Conservation (phyloP, 2,113 vertebrate genomes). For the Danio rerio region GRCz12tu NC_133184.1:32874501-32875000, state of each 20-base stretch:
- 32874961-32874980: not conserved
- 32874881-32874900: conserved; percentile 19
- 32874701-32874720: not conserved
- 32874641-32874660: too few species aligned
- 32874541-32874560: not conserved
- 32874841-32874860: conserved; percentile 42
- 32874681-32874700: not conserved
- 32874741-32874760: conserved; percentile 12
- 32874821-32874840: conserved; percentile 48
- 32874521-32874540: not conserved
- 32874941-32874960: conserved; percentile 16
- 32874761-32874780: conserved; percentile 6
- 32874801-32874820: conserved; percentile 33
- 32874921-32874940: conserved; percentile 7
- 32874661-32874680: not conserved
- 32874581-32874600: not conserved
- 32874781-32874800: conserved; percentile 44
- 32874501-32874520: conserved; percentile 29
- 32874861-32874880: conserved; percentile 25
- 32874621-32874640: not conserved
- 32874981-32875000: conserved; percentile 44
- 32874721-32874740: not conserved
- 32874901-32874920: conserved; percentile 29
- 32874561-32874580: not conserved
- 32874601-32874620: too few species aligned